Percentiles rank a stretch among this genome's conserved stretches.
Conservation (phyloP, 2,888 invertebrate species). For the Cordylochernes scorpioides region DNA sequence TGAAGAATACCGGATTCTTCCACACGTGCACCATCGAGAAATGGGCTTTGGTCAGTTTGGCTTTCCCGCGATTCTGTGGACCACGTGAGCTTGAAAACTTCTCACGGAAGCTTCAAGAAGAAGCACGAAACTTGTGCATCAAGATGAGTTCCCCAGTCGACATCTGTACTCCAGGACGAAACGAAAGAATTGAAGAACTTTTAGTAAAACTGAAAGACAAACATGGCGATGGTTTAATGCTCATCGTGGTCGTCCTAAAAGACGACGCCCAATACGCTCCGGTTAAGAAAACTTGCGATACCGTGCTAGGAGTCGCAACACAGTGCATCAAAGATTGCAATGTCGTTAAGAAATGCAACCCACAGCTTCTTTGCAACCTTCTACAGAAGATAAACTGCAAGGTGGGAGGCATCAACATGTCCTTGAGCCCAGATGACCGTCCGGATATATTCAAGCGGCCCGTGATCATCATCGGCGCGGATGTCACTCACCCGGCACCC, state of each 20-base stretch:
- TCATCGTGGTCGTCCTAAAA: background rate
- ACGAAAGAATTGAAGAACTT: constrained; percentile 1
- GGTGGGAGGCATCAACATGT: constrained; percentile 20
- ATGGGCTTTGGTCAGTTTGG: background rate
- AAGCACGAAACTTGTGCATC: constrained; percentile 7
- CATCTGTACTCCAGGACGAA: constrained; percentile 2
- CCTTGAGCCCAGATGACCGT: background rate
- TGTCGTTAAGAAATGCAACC: constrained; percentile 14
- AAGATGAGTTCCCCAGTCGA: constrained; percentile 1
- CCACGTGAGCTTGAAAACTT: constrained; percentile 2
- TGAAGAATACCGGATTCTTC: constrained; percentile 3
- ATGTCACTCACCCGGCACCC: constrained; percentile 72
- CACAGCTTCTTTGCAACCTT: constrained; percentile 16
- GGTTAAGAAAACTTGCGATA: constrained; percentile 15
- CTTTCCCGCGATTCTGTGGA: background rate
- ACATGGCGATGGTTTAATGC: background rate
- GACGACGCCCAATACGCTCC: constrained; percentile 1
- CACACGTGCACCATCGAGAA: background rate
- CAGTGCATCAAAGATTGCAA: constrained; percentile 25
- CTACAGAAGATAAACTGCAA: constrained; percentile 19
- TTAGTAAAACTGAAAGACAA: constrained; percentile 1
- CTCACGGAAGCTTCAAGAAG: constrained; percentile 2
- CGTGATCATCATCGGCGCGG: constrained; percentile 51
- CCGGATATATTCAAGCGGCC: constrained; percentile 18
- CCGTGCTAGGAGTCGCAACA: constrained; percentile 23